Conservation (phyloP, 2,888 invertebrate genomes). For the Drosophila histrio region DNA sequence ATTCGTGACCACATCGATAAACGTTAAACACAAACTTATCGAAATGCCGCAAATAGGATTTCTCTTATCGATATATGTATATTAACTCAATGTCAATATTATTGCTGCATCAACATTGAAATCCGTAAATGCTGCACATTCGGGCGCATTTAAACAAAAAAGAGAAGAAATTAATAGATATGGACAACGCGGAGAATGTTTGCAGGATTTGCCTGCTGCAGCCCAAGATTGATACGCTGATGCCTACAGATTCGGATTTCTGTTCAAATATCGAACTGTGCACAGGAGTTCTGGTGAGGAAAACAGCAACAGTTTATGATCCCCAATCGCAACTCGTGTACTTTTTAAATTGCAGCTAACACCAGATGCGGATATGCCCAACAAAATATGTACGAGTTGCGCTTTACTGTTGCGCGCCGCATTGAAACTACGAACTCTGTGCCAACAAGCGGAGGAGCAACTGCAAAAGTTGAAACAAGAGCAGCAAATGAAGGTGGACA, state of each 20-base stretch:
- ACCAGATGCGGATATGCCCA: slow-evolving; percentile 41
- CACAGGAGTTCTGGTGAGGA: slow-evolving; percentile 69
- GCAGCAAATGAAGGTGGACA: slow-evolving; percentile 1
- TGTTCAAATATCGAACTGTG: slow-evolving; percentile 63
- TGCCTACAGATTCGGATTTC: slow-evolving; percentile 40
- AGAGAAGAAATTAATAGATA: slow-evolving; percentile 4
- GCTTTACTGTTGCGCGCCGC: slow-evolving; percentile 60
- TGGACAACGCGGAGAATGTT: slow-evolving; percentile 33
- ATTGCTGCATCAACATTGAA: slow-evolving; percentile 2
- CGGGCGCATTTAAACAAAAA: too few relatives aligned
- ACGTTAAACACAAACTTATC: neutral
- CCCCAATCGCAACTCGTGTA: neutral
- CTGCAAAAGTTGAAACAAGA: slow-evolving; percentile 20
- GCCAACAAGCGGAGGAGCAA: slow-evolving; percentile 51
- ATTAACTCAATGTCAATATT: neutral
- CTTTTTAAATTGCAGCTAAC: slow-evolving; percentile 60
- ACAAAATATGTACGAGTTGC: slow-evolving; percentile 71
- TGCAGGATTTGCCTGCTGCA: slow-evolving; percentile 75
- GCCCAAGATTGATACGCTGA: slow-evolving; percentile 53
- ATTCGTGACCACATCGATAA: slow-evolving; percentile 8
- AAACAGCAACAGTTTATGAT: neutral
- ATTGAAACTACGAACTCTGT: slow-evolving; percentile 55
- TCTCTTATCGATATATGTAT: slow-evolving; percentile 1
- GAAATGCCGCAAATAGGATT: neutral
- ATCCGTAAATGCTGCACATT: too few relatives aligned